Evolutionary conservation across 2,113 vertebrate genomes (phyloP).

Genomic region (Heterotis niloticus): DNA sequence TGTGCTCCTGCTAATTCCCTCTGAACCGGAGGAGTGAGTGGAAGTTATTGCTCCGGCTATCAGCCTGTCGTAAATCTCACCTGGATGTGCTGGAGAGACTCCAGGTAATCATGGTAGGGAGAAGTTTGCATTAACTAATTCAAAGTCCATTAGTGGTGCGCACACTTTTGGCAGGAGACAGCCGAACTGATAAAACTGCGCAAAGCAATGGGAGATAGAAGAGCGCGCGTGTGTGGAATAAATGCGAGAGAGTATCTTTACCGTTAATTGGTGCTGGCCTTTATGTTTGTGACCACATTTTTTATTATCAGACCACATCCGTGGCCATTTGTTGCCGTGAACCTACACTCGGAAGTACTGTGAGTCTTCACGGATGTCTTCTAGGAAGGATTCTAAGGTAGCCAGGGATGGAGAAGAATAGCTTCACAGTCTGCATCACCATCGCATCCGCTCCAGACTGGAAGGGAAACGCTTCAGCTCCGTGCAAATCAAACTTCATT

Average conservation of each 20-base stretch:
- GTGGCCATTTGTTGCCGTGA: too few relatives aligned
- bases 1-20: slow-evolving; percentile 13
- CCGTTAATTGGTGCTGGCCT: not conserved
- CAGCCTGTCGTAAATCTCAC: slow-evolving; percentile 35
- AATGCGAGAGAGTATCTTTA: not conserved
- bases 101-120: slow-evolving; percentile 35
- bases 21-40: slow-evolving; percentile 17
- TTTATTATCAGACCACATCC: not conserved
- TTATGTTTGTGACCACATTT: not conserved
- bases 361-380: slow-evolving; percentile 24
- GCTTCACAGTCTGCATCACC: slow-evolving; percentile 32
- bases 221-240: not conserved
- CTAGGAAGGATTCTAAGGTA: slow-evolving; percentile 26
- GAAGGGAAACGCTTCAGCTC: too few relatives aligned
- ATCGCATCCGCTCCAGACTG: too few relatives aligned
- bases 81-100: slow-evolving; percentile 32
- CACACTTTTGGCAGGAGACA: not conserved
- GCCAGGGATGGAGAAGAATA: slow-evolving; percentile 34
- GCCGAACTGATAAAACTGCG: not conserved
- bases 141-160: not conserved
- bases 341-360: slow-evolving; percentile 1
- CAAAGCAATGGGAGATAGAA: not conserved
- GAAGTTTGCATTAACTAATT: slow-evolving; percentile 27
- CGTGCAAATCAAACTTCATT: too few relatives aligned
- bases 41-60: slow-evolving; percentile 26